Base-by-base conservation (phyloP, 1,140 invertebrate genomes). In the Drosophila albomicans region DNA sequence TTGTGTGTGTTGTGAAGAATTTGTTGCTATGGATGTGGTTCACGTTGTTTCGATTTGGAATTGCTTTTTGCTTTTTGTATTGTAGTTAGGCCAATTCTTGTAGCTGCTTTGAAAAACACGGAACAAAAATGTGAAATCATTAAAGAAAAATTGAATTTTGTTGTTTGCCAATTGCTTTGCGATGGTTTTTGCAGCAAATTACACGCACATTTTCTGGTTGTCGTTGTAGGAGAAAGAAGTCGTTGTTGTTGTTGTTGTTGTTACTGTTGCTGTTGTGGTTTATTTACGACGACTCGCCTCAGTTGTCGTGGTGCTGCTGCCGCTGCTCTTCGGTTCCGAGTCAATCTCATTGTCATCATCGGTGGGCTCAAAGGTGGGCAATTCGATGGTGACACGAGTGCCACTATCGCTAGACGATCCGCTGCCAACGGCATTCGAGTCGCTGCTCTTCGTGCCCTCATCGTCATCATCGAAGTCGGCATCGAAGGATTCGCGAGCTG, bases 301-400 rank as follows among this genome's bases (percentile, higher is more conserved):
- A 6, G 73, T 58, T 38, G 63, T 68, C 8, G 35, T 38, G 6
- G 35, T 38, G 35, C 35, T 38, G 35, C 35, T 38, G 35, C 10
- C 81, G 64, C 5, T 67, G 51, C 5, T 68, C 51, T 75, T 88
- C 28, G 77, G 77, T 46, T 61, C 78, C 35, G 69, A 61, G 54
- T 92, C 86, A 46, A 91, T 78, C 68, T 91, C 89, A 49, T 91
- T 91, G 2, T 93, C 93, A 68, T 92, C 81, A 13, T 93, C 93
- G 2, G 93, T 93, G 3, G 93, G 91, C 74, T 93, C 84, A 74
- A 93, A 94, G n/a, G 93, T 94, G 46, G 94, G 93, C 63, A 94
- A 74, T 7, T 93, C 92, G 52, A 94, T 91, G 52, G 93, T 91
- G 2, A 94, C 91, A 6, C 79, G 86, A 43, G 86, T 92, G 46